A percentile compares a stretch with the other conserved stretches of the same genome.
These are phyloP conservation scores for Benitochromis conjunctus DNA, from an alignment of 2,113 vertebrate genomes.

Conservation along the genomic window DNA sequence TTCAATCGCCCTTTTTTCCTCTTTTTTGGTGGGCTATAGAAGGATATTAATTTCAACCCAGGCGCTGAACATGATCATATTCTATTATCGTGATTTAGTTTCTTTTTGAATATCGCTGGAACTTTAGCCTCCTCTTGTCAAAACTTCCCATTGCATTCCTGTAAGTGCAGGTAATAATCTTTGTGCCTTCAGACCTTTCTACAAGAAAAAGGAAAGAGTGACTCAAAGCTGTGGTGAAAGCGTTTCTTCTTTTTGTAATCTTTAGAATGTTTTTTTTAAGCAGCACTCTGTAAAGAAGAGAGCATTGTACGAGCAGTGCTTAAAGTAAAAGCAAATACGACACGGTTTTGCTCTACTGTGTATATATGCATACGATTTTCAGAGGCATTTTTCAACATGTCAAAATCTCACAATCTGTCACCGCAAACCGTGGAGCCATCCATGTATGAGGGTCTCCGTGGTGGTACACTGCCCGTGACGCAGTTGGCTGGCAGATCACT, in stretches of 20 bases:
- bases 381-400: not conserved
- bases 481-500: slow-evolving; percentile 62
- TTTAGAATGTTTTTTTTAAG: not conserved
- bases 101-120: not conserved
- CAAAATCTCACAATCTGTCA: slow-evolving; percentile 47
- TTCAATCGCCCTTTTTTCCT: not conserved
- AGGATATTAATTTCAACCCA: slow-evolving; percentile 26
- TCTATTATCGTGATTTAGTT: slow-evolving; percentile 9
- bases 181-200: not conserved
- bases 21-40: not conserved
- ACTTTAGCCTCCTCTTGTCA: slow-evolving; percentile 1
- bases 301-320: not conserved
- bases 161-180: slow-evolving; percentile 18
- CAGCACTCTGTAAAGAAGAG: not conserved
- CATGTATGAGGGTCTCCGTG: slow-evolving; percentile 51
- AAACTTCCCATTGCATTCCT: slow-evolving; percentile 17
- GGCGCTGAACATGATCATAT: slow-evolving; percentile 1
- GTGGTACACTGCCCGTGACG: slow-evolving; percentile 58
- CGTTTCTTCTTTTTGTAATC: not conserved
- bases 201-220: not conserved
- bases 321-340: not conserved
- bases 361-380: not conserved
- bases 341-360: not conserved
- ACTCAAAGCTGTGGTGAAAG: not conserved
- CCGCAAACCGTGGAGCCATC: slow-evolving; percentile 14